These are phyloP conservation scores for Pan troglodytes DNA, from an alignment of 2,113 vertebrate species.

Conservation along the genomic window NHGRI_mPanTro3-v2.1_pri NC_072410.2:72028501-72029000, in stretches of 20 bases:
- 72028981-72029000: constrained; percentile 99
- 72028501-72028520: too few relatives aligned
- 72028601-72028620: not conserved
- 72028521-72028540: constrained; percentile 18
- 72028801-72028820: constrained; percentile 98
- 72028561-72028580: not conserved
- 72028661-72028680: constrained; percentile 43
- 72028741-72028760: constrained; percentile 98
- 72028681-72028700: constrained; percentile 93
- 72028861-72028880: constrained; percentile 99
- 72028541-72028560: not conserved
- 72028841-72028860: constrained; percentile 99
- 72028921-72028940: constrained; percentile 99
- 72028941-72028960: constrained; percentile 99
- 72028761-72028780: constrained; percentile 99
- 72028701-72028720: constrained; percentile 98
- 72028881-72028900: constrained; percentile 99
- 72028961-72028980: constrained; percentile 99
- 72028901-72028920: constrained; percentile 99
- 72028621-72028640: constrained; percentile 34
- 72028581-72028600: constrained; percentile 18
- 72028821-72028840: constrained; percentile 99
- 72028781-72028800: constrained; percentile 99
- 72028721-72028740: constrained; percentile 99
- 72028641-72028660: constrained; percentile 39